Base-by-base conservation (phyloP, 53 echinoderm and acorn worm species). In the Holothuria scabra region DNA sequence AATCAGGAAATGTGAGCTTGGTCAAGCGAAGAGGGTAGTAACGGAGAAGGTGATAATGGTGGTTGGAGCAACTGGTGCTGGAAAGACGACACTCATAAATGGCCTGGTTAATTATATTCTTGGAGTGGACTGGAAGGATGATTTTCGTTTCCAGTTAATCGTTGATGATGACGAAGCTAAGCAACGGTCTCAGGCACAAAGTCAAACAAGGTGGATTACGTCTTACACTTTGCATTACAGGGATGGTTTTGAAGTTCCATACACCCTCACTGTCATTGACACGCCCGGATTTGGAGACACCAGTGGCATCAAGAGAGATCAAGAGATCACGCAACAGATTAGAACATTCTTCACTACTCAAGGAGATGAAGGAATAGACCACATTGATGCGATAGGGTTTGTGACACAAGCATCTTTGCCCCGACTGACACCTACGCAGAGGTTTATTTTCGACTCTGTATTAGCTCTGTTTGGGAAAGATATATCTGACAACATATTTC, bases 271-370 rank as follows among this genome's bases (percentile, higher is more conserved):
- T 4, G 75, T 92, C n/a, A 92, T 92, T 66, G 92, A 92, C 55
- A 92, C 92, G 1, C 92, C 92, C 1, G 92, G 92, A 35, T 90
- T 92, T 67, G 93, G 93, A 29, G 93, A 92, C 81, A 93, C 87
- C 8, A 70, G 84, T 1, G 93, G 93, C 59, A 76, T 93, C 25
- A 24, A 75, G 59, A 72, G 90, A 46, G 93, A 93, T 31, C 84
- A 93, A 59, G 87, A 13, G 0, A 93, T 90, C 81, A 67, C 87
- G 60, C 87, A 90, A 13, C 85, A 90, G 32, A 90, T 93, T 1
- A 85, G 84, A 8, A 78, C 63, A 46, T 91, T 91, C 60, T 91
- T 91, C 78, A 59, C 56, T 13, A 66, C 82, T 67, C 29, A 74
- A 1, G 84, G 67, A 18, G 52, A 66, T 16, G 78, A 87, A 25